Conservation (phyloP, 2,888 invertebrate species). For the Villa cingulata region DNA sequence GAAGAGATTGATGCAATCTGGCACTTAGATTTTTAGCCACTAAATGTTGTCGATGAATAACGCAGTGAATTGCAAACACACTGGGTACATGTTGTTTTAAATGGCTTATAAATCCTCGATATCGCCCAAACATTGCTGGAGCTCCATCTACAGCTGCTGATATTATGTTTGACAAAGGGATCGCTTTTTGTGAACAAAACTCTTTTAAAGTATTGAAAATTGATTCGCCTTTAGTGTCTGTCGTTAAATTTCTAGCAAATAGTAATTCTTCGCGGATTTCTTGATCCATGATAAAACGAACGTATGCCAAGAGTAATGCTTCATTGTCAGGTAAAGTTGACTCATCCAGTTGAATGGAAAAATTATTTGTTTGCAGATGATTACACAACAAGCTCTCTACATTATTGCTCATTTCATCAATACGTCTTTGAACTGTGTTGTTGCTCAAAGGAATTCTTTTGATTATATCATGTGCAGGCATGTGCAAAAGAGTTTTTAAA, state of each 20-base stretch:
- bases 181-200: slow-evolving; percentile 4
- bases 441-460: slow-evolving; percentile 25
- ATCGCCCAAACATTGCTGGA: not conserved
- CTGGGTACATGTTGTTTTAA: not conserved
- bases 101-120: not conserved
- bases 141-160: slow-evolving; percentile 7
- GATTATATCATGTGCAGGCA: slow-evolving; percentile 20
- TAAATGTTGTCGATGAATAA: not conserved
- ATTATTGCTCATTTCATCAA: slow-evolving; percentile 25
- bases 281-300: slow-evolving; percentile 18
- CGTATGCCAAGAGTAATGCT: slow-evolving; percentile 25
- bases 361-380: slow-evolving; percentile 22
- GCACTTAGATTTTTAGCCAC: not conserved
- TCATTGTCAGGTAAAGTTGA: slow-evolving; percentile 25
- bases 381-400: slow-evolving; percentile 24
- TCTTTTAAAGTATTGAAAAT: slow-evolving; percentile 5
- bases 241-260: slow-evolving; percentile 3
- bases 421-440: slow-evolving; percentile 23
- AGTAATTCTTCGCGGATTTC: slow-evolving; percentile 2
- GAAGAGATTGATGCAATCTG: not conserved
- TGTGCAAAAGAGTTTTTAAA: slow-evolving; percentile 22
- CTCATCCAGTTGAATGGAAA: slow-evolving; percentile 30
- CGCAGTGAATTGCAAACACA: slow-evolving; percentile 1
- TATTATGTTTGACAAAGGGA: slow-evolving; percentile 6
- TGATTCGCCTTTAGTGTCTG: slow-evolving; percentile 7